These are phyloP conservation scores for Erethizon dorsatum DNA, from an alignment of 2,797 vertebrate genomes.

Conservation along the genomic window DNA sequence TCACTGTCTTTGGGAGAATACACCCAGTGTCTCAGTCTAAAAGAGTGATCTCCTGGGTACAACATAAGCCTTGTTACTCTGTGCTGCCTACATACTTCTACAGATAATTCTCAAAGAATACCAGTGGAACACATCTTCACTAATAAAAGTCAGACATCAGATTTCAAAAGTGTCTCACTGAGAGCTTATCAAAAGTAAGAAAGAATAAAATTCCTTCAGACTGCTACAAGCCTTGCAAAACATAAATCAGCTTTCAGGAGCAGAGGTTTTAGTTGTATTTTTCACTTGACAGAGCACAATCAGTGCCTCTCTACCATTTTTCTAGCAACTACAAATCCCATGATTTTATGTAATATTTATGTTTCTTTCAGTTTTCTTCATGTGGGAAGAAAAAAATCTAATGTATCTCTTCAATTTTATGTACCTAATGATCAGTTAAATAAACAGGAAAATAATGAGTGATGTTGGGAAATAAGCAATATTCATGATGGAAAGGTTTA, in stretches of 20 bases:
- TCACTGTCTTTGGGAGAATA: not conserved
- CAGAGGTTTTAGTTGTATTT: not conserved
- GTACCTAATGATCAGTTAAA: not conserved
- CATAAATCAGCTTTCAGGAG: not conserved
- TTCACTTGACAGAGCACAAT: not conserved
- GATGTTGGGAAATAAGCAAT: slow-evolving; percentile 1
- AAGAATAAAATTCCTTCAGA: slow-evolving; percentile 8
- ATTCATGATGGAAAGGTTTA: not conserved
- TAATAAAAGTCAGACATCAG: slow-evolving; percentile 5
- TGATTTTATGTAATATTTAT: slow-evolving; percentile 7
- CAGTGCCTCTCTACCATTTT: not conserved
- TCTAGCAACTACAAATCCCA: slow-evolving; percentile 17
- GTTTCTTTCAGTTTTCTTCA: slow-evolving; percentile 35
- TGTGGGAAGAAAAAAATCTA: not conserved
- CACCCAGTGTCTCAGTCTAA: not conserved
- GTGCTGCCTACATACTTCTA: not conserved
- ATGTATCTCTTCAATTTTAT: not conserved
- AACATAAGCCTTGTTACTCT: not conserved
- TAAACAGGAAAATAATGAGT: slow-evolving; percentile 13
- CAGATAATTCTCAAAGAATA: not conserved
- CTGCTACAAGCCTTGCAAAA: not conserved
- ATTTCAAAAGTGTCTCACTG: not conserved
- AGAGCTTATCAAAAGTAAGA: not conserved
- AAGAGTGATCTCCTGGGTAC: not conserved
- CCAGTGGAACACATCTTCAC: not conserved